Conservation (phyloP, 2,888 invertebrate genomes). For the Gari tellinella region DNA sequence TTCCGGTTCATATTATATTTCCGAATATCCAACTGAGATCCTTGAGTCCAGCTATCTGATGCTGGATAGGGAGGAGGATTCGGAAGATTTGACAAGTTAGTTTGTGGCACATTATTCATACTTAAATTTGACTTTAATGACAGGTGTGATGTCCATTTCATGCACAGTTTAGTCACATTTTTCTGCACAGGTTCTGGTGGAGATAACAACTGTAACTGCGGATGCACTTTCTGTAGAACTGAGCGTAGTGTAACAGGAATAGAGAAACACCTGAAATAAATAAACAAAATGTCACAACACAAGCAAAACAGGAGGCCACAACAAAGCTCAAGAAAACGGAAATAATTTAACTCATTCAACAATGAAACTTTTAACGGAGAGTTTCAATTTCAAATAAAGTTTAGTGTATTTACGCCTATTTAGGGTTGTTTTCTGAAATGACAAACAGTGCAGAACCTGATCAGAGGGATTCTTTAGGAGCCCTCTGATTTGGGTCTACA, state of each 20-base stretch:
- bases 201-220: constrained; percentile 69
- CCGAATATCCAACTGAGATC: constrained; percentile 37
- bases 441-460: no score
- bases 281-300: neutral
- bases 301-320: no score
- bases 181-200: constrained; percentile 58
- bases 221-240: constrained; percentile 88
- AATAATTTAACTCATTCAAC: no score
- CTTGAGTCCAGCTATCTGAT: constrained; percentile 29
- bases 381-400: no score
- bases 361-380: no score
- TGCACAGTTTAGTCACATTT: constrained; percentile 27
- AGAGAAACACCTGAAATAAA: constrained; percentile 89
- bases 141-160: constrained; percentile 36
- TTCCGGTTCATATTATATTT: constrained; percentile 44
- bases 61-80: constrained; percentile 36
- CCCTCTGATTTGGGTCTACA: no score
- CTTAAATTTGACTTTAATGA: constrained; percentile 4
- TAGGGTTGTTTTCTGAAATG: no score
- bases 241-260: constrained; percentile 96
- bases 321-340: no score
- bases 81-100: constrained; percentile 26
- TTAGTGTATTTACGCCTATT: no score
- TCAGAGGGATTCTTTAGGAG: no score
- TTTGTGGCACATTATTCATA: constrained; percentile 18